Percentiles rank a stretch among this genome's conserved stretches.
These are phyloP conservation scores for Carassius auratus DNA, from an alignment of 2,113 vertebrate species.

Conservation along the genomic window DNA sequence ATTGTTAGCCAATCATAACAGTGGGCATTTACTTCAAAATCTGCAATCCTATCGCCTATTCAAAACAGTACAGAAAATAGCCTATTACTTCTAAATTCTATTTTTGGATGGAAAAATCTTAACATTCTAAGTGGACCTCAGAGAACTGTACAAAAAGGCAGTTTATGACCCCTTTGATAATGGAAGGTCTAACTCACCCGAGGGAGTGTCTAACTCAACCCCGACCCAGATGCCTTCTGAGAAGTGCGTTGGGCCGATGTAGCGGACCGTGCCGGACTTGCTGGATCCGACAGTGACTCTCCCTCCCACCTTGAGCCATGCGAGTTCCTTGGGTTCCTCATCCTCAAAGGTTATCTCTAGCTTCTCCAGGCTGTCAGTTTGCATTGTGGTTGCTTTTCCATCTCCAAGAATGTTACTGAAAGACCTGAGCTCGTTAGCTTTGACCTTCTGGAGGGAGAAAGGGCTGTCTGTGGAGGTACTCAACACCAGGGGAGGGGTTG, in stretches of 20 bases:
- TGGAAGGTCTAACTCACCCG: slow-evolving; percentile 77
- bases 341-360: slow-evolving; percentile 81
- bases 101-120: no score
- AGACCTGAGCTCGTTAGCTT: slow-evolving; percentile 79
- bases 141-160: no score
- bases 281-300: slow-evolving; percentile 84
- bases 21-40: no score
- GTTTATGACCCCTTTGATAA: not conserved
- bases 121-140: no score
- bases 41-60: no score
- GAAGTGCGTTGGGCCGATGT: slow-evolving; percentile 86
- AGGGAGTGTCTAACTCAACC: slow-evolving; percentile 89
- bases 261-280: slow-evolving; percentile 86
- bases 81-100: no score
- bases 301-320: slow-evolving; percentile 90
- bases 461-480: slow-evolving; percentile 57
- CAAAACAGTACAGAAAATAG: no score
- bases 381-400: slow-evolving; percentile 35
- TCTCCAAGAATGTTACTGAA: slow-evolving; percentile 62
- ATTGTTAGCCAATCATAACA: no score
- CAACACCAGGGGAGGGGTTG: slow-evolving; percentile 40
- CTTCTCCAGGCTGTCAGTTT: slow-evolving; percentile 68
- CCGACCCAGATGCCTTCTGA: slow-evolving; percentile 92
- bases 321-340: slow-evolving; percentile 70
- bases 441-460: slow-evolving; percentile 80